These are phyloP conservation scores for Liopterus haemorrhoidalis DNA, from an alignment of 2,888 invertebrate genomes.

Conservation along the genomic window DNA sequence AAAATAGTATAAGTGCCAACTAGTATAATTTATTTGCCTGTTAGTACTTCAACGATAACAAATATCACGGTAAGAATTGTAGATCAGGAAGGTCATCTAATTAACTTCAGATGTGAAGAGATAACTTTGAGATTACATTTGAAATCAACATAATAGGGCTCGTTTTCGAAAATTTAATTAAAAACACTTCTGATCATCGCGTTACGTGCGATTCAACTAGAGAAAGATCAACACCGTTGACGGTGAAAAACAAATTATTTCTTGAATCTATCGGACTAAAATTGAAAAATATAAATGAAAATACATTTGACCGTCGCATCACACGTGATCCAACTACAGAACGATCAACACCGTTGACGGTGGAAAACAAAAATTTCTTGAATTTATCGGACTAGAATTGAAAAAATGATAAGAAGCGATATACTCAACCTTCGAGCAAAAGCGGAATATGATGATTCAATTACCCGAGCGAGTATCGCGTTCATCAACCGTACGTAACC, in stretches of 20 bases:
- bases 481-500: conserved; percentile 34
- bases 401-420: conserved; percentile 19
- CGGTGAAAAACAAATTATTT: too few relatives aligned
- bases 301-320: too few relatives aligned
- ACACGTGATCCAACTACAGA: too few relatives aligned
- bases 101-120: conserved; percentile 4
- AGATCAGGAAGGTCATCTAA: background rate
- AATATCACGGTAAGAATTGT: conserved; percentile 7
- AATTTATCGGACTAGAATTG: conserved; percentile 18
- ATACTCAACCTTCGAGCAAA: conserved; percentile 26
- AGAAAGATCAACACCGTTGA: too few relatives aligned
- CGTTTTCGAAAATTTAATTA: too few relatives aligned
- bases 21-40: conserved; percentile 6
- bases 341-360: too few relatives aligned
- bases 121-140: conserved; percentile 9
- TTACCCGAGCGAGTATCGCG: conserved; percentile 33
- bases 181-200: too few relatives aligned
- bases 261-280: too few relatives aligned
- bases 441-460: conserved; percentile 29
- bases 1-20: conserved; percentile 7
- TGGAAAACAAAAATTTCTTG: conserved; percentile 14
- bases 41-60: conserved; percentile 6
- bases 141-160: conserved; percentile 1
- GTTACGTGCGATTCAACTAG: too few relatives aligned
- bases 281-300: too few relatives aligned